A percentile compares a stretch with the other conserved stretches of the same genome.
phyloP scores from a whole-genome alignment of 2,888 invertebrate genomes.

The Autographa gamma region DNA sequence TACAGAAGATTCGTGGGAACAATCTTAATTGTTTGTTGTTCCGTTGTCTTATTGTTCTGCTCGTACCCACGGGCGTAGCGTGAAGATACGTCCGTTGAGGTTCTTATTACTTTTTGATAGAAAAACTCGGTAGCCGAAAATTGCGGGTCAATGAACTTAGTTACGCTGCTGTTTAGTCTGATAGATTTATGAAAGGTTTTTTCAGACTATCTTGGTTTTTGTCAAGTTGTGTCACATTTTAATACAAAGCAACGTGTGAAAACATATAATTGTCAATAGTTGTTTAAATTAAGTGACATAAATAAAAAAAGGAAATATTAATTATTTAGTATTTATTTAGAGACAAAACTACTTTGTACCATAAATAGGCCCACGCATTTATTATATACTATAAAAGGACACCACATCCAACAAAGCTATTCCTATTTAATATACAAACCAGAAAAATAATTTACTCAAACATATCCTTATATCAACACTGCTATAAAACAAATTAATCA shows the following conservation, averaged over 20 bases:
- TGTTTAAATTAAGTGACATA: too few relatives aligned
- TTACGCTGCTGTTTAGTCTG: background rate
- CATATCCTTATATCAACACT: background rate
- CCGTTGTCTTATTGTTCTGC: constrained; percentile 50
- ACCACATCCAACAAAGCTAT: background rate
- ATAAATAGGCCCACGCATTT: too few relatives aligned
- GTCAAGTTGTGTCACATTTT: background rate
- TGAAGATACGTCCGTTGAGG: constrained; percentile 37
- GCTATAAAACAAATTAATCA: background rate
- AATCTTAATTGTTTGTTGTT: constrained; percentile 41
- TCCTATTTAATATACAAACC: background rate
- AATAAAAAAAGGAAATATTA: too few relatives aligned
- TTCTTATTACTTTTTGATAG: constrained; percentile 41
- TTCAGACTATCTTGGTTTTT: background rate
- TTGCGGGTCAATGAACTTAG: constrained; percentile 9
- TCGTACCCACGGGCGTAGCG: constrained; percentile 45
- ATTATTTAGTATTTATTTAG: too few relatives aligned
- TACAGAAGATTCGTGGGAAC: constrained; percentile 52
- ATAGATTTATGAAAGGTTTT: background rate
- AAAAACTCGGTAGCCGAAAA: constrained; percentile 27
- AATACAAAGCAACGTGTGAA: background rate
- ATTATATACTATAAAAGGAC: background rate
- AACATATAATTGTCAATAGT: too few relatives aligned
- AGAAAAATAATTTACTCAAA: background rate
- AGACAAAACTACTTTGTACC: too few relatives aligned